These are phyloP conservation scores for Calephelis nemesis DNA, from an alignment of 1,140 invertebrate species.

Conservation along the genomic window DNA sequence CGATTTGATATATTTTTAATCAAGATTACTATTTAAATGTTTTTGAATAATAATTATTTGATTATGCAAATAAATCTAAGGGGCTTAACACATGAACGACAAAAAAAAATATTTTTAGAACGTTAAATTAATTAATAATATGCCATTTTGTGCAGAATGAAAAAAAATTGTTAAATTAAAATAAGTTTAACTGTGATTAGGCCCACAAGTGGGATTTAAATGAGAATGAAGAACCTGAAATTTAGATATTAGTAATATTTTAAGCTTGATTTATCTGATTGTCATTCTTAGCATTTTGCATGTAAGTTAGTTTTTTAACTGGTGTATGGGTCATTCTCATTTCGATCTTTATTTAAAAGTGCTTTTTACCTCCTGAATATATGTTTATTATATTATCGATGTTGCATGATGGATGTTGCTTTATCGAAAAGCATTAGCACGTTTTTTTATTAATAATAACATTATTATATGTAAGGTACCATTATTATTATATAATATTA, in stretches of 20 bases:
- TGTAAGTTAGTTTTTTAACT: constrained; percentile 22
- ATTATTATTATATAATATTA: constrained; percentile 21
- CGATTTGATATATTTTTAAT: neutral
- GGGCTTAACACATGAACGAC: constrained; percentile 43
- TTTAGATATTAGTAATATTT: constrained; percentile 19
- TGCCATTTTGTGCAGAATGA: neutral
- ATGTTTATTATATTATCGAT: constrained; percentile 46
- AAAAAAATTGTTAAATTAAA: constrained; percentile 20
- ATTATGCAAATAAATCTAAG: constrained; percentile 18
- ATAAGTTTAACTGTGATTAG: constrained; percentile 39
- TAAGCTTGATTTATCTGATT: constrained; percentile 32
- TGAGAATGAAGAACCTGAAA: constrained; percentile 62
- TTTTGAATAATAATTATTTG: neutral
- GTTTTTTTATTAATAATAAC: constrained; percentile 43
- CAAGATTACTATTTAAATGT: too few species aligned
- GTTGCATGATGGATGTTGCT: constrained; percentile 75
- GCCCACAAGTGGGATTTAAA: constrained; percentile 63
- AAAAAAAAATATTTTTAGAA: neutral
- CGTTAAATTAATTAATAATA: too few species aligned
- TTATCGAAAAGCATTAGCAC: constrained; percentile 65
- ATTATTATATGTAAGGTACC: constrained; percentile 25
- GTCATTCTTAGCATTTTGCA: constrained; percentile 29
- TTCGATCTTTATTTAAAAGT: constrained; percentile 57
- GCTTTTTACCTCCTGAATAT: constrained; percentile 38
- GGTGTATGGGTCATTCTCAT: constrained; percentile 70